Base-by-base conservation (phyloP, 2,888 invertebrate species). In the Drosophila pseudotakahashii region DNA sequence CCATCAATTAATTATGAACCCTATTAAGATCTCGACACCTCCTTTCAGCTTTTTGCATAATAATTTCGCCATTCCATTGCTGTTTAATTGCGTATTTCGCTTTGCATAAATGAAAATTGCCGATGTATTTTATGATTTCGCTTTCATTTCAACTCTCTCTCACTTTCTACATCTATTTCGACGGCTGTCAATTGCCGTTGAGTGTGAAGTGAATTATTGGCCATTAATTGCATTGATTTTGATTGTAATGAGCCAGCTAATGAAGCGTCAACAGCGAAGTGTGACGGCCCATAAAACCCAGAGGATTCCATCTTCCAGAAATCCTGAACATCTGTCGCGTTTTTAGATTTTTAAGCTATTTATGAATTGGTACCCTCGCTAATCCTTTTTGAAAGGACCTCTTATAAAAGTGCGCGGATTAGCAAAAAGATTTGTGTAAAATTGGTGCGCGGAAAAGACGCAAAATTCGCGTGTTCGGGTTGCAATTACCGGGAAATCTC, bases 321-420 rank as follows among this genome's bases (percentile, higher is more conserved):
- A 19, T 10, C 37, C 16, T 11, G 34, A 54, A 48, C 88, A 87
- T 79, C 88, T 82, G 82, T 70, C 66, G 67, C 63, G 30, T 70
- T 78, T 72, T 71, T 79, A 82, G 87, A 78, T 70, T 78, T 72
- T 71, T 79, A 82, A 87, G 81, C 82, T 84, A 75, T 84, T 87
- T 84, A 70, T 82, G 82, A 87, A 84, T 82, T 68, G 78, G 72
- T 77, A 72, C 64, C 50, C 57, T 32, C 51, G 58, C 73, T 81
- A 82, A 82, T 82, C 88, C 82, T 82, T 82, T 81, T 76, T 36
- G 67, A 70, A 50, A 59, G 45, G 7, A 52, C 30, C 54, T 42
- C n/a, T n/a, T n/a, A n/a, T n/a, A n/a, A n/a, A n/a, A n/a, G n/a
- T n/a, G n/a, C n/a, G n/a, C 11, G 72, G 75, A 78, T 69, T 76